phyloP scores from a whole-genome alignment of 1,140 invertebrate genomes.

The Trissolcus basalis region DNA sequence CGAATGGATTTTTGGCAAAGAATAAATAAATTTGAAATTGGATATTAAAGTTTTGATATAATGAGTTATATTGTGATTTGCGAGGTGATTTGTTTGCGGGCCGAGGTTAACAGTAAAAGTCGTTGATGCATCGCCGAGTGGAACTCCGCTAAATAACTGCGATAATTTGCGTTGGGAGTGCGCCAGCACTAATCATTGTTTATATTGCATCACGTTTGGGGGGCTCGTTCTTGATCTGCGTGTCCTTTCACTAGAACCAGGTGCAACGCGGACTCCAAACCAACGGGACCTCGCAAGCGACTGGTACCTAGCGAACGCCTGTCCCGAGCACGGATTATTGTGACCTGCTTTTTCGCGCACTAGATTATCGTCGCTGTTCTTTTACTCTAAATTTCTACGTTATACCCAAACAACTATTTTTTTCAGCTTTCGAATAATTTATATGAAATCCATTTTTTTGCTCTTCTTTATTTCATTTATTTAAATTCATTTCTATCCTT shows the following conservation, averaged over 20 bases:
- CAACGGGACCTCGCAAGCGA: constrained; percentile 31
- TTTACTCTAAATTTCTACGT: neutral
- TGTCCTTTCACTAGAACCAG: constrained; percentile 60
- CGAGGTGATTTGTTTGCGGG: constrained; percentile 13
- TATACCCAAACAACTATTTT: too few relatives aligned
- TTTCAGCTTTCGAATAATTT: too few relatives aligned
- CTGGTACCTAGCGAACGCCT: constrained; percentile 13
- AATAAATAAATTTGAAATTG: neutral
- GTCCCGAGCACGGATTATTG: constrained; percentile 13
- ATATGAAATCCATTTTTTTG: too few relatives aligned
- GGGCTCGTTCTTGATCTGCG: constrained; percentile 27
- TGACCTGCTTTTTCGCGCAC: constrained; percentile 29
- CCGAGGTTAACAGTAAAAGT: constrained; percentile 23
- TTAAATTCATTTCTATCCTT: too few relatives aligned
- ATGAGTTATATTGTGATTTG: neutral
- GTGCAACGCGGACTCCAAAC: constrained; percentile 26
- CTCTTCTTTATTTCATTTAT: too few relatives aligned
- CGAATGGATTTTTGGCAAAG: neutral
- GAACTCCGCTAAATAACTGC: constrained; percentile 24
- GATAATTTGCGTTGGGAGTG: constrained; percentile 29
- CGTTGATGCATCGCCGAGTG: constrained; percentile 6
- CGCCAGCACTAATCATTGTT: constrained; percentile 40
- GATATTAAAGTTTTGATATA: neutral
- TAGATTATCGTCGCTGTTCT: neutral
- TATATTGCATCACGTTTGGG: constrained; percentile 54